Conservation (phyloP, 1,140 invertebrate species). For the Nasonia vitripennis region DNA sequence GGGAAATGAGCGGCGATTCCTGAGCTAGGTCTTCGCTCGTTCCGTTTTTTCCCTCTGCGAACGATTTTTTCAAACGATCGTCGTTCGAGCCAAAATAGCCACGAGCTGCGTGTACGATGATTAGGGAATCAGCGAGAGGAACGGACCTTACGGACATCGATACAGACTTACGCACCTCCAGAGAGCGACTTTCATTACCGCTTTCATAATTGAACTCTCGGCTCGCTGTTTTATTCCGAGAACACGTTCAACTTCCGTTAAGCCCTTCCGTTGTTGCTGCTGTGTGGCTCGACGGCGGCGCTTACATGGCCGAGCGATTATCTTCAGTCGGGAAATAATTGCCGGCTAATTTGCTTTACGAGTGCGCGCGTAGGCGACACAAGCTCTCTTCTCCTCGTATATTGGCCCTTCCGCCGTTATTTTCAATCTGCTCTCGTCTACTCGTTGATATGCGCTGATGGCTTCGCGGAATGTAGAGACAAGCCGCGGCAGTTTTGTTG, state of each 20-base stretch:
- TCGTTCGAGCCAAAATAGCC: too few species aligned
- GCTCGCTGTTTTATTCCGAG: constrained; percentile 18
- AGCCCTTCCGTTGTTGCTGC: background rate
- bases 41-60: background rate
- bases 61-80: too few species aligned
- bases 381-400: too few species aligned
- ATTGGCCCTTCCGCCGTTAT: background rate
- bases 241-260: constrained; percentile 23
- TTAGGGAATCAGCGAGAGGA: background rate
- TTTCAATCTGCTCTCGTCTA: constrained; percentile 5
- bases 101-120: background rate
- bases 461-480: too few species aligned
- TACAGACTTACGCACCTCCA: too few species aligned
- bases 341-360: constrained; percentile 31
- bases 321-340: constrained; percentile 36
- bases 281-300: background rate
- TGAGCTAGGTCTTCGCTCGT: background rate
- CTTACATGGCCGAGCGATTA: constrained; percentile 11
- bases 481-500: background rate
- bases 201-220: constrained; percentile 20
- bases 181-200: constrained; percentile 17
- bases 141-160: background rate
- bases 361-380: background rate
- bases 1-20: background rate
- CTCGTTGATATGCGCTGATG: background rate